Evolutionary conservation across 2,888 invertebrate genomes (phyloP).

Genomic region (Drosophila seclusa): DNA sequence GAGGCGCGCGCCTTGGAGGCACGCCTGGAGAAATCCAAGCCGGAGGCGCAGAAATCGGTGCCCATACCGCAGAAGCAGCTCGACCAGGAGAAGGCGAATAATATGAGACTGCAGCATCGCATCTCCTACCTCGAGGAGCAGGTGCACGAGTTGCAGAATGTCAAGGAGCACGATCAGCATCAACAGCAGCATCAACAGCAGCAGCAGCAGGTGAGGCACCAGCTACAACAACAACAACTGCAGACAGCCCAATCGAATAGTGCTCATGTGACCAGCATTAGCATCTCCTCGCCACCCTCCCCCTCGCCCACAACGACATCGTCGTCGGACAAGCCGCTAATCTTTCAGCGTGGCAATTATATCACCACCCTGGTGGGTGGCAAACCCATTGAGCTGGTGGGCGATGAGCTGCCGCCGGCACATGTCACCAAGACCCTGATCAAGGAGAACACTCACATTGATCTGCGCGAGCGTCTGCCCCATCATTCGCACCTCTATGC

Average conservation of each 20-base stretch:
- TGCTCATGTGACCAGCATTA: conserved; percentile 89
- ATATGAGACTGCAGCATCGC: conserved; percentile 92
- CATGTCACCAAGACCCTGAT: conserved; percentile 84
- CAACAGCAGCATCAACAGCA: conserved; percentile 21
- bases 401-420: conserved; percentile 63
- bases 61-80: conserved; percentile 84
- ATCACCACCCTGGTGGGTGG: conserved; percentile 89
- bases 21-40: no score
- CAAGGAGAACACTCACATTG: conserved; percentile 82
- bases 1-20: no score
- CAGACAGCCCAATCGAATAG: conserved; percentile 55
- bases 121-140: conserved; percentile 96
- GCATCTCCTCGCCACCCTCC: conserved; percentile 88
- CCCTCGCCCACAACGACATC: conserved; percentile 85
- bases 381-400: conserved; percentile 83
- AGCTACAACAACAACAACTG: conserved; percentile 22
- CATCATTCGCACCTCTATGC: conserved; percentile 57
- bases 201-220: conserved; percentile 7
- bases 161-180: conserved; percentile 75
- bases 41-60: no score
- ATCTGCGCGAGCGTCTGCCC: conserved; percentile 70
- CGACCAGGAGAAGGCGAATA: conserved; percentile 88
- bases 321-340: conserved; percentile 86
- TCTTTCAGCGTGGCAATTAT: conserved; percentile 93
- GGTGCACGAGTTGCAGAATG: conserved; percentile 87